Base-by-base conservation (phyloP, 2,797 vertebrate genomes). In the Thunnus albacares region DNA sequence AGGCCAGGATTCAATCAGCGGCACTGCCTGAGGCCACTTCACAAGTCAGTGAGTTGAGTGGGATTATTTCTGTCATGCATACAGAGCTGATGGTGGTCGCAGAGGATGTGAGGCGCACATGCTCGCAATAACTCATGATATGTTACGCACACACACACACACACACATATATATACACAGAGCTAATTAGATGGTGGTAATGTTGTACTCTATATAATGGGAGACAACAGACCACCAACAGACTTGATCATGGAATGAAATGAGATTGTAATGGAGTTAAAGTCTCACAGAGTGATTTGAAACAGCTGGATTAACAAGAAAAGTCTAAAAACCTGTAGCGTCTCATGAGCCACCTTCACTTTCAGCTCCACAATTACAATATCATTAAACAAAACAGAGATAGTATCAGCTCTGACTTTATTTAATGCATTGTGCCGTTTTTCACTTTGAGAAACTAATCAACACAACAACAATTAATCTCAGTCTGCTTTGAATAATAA, bases 1-100 rank as follows among this genome's bases (percentile, higher is more conserved):
- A n/a, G 38, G 35, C 60, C 45, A 12, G 22, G 45, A 60, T 43
- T 65, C 75, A 69, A 61, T 73, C 55, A 49, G 26, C 62, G 5
- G 26, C 38, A 10, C 18, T 1, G 28, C 51, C 78, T 17, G 49
- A 14, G 59, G 51, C 24, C 28, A n/a, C 35, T 58, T 53, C 45
- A 52, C 41, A 35, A 30, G 20, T 28, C 65, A 61, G 13, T 51
- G 68, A 47, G 62, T 17, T 11, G 22, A 49, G 58, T 17, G 24
- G 11, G 20, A 45, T 67, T 7, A 38, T 22, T 57, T 38, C 43
- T 56, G 6, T 47, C 18, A 38, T n/a, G 20, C 47, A 55, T 53
- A 28, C 20, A 41, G 24, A 18, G 51, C 38, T 38, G 55, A 38
- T 18, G 65, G 49, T 17, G 30, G 4, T 38, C 59, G 43, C 17